Base-by-base conservation (phyloP, 2,888 invertebrate genomes). In the Caenorhabditis sp. region DNA sequence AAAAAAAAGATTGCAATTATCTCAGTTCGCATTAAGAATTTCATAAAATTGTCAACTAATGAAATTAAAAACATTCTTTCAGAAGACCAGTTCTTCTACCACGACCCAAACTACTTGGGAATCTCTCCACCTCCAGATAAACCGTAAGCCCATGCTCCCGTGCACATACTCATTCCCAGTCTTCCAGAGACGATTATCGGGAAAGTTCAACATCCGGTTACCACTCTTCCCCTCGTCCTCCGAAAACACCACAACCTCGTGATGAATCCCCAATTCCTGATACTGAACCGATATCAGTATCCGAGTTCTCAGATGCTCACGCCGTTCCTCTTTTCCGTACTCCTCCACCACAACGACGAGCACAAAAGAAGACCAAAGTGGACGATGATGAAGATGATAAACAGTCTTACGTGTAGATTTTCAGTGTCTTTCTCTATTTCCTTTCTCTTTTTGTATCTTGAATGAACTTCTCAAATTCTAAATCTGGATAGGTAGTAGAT, bases 321-420 rank as follows among this genome's bases (percentile, higher is more conserved):
- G 77, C 73, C 0, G 76, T 76, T 47, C 68, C 80, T n/a, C 75
- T 84, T 16, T 84, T 84, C 54, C 49, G 47, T 22, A 74, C 72
- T 24, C 72, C 80, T 8, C 66, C 73, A 12, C 63, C 51, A 10
- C 54, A 54, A 41, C 35, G 63, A 19, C 54, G 69, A 38, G 31
- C 61, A 22, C 51, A 49, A 64, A 70, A 64, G 56, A 58, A 47
- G 35, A 24, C 24, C 5, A 47, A 35, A 28, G n/a, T n/a, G n/a
- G 66, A 73, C 1, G 69, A 61, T 12, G 75, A 64, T 35, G 76
- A 83, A 8, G 61, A 73, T 56, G 68, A 80, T 74, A 73, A 61
- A 69, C 74, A 73, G 58, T 83, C 83, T 38, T 83, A 83, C 83
- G 83, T 83, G 83, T 83, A 83, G 79, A 70, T 70, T 28, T 10